Evolutionary conservation across 2,797 vertebrate species (phyloP).

Genomic region (Sarcoramphus papa): DNA sequence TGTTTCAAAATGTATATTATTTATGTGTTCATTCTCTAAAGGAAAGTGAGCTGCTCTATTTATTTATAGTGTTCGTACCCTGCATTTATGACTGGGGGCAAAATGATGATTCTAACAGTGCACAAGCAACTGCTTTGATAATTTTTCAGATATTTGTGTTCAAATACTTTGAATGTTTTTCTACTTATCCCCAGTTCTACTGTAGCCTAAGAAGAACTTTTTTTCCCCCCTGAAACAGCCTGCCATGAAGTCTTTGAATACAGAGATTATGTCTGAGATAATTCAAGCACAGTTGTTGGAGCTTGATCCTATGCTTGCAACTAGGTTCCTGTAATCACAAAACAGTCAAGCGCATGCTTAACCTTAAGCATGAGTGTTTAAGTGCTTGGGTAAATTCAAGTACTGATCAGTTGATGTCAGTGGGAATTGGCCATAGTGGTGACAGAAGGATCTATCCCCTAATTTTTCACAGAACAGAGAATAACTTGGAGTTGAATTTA

Average conservation of each 20-base stretch:
- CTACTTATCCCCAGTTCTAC: background rate
- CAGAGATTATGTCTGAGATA: background rate
- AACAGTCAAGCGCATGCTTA: background rate
- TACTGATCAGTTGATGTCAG: background rate
- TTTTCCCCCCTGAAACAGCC: background rate
- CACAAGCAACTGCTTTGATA: constrained; percentile 26
- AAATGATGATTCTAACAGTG: constrained; percentile 42
- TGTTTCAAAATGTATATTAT: constrained; percentile 58
- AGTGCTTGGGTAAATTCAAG: background rate
- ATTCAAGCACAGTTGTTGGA: background rate
- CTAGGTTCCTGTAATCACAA: background rate
- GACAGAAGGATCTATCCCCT: background rate
- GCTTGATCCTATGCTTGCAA: background rate
- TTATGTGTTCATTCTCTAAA: constrained; percentile 66
- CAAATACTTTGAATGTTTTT: constrained; percentile 46
- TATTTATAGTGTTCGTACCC: constrained; percentile 66
- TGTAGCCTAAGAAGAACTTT: constrained; percentile 22
- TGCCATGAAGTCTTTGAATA: background rate
- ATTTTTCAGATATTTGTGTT: constrained; percentile 25
- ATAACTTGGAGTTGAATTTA: constrained; percentile 3
- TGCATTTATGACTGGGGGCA: constrained; percentile 49
- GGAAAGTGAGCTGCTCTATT: constrained; percentile 66
- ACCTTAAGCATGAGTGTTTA: background rate
- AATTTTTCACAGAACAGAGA: background rate
- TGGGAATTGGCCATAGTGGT: background rate